Percentiles rank a stretch among this genome's conserved stretches.
These are phyloP conservation scores for Acromyrmex echinatior DNA, from an alignment of 1,140 invertebrate species.

Conservation along the genomic window DNA sequence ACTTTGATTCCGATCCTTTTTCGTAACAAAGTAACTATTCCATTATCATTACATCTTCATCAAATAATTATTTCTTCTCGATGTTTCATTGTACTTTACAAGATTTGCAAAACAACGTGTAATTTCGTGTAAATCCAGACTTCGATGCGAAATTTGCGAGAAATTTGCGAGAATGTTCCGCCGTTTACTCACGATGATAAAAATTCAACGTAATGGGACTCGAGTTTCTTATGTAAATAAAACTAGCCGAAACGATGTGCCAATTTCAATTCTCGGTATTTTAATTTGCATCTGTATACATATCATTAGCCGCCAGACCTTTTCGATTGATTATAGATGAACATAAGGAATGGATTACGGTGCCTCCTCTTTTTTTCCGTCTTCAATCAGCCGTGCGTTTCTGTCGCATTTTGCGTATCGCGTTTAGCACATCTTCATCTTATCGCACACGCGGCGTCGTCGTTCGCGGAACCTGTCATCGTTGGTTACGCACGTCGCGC, in stretches of 20 bases:
- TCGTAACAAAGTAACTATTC: background rate
- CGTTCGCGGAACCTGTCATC: slow-evolving; percentile 29
- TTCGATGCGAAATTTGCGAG: background rate
- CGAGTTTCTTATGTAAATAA: background rate
- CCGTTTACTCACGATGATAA: no score
- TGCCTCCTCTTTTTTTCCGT: background rate
- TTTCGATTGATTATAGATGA: slow-evolving; percentile 12
- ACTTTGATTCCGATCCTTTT: no score
- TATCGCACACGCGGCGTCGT: slow-evolving; percentile 27
- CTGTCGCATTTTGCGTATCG: background rate
- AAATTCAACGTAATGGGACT: background rate
- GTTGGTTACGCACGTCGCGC: background rate
- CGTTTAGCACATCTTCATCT: slow-evolving; percentile 1
- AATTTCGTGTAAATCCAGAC: background rate
- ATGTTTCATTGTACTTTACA: background rate
- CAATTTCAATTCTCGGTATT: background rate
- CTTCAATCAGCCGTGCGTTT: background rate
- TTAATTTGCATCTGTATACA: background rate
- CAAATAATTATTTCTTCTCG: background rate
- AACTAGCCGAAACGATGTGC: background rate
- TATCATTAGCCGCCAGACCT: background rate
- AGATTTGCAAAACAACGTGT: background rate
- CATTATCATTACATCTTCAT: no score
- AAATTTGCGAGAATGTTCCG: background rate
- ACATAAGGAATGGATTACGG: slow-evolving; percentile 28